Conservation (phyloP, 2,113 vertebrate genomes). For the Eclectus roratus region DNA sequence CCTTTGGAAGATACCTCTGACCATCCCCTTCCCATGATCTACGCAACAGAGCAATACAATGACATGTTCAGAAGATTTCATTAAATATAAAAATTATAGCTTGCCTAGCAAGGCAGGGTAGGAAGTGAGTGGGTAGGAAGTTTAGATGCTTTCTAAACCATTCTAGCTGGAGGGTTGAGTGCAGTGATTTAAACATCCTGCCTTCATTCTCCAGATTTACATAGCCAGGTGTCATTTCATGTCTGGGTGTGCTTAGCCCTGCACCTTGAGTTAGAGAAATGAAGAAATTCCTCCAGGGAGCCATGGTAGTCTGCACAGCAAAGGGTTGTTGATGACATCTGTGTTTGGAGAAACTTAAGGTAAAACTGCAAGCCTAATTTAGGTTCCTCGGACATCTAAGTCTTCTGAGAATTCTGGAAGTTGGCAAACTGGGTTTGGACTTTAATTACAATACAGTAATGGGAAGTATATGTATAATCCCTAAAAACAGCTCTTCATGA, state of each 20-base stretch:
- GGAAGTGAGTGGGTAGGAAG: slow-evolving; percentile 30
- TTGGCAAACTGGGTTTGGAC: not conserved
- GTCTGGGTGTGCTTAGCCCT: not conserved
- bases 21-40: not conserved
- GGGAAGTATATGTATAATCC: not conserved
- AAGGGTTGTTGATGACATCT: not conserved
- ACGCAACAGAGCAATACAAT: not conserved
- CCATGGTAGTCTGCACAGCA: not conserved
- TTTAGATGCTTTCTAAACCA: slow-evolving; percentile 6
- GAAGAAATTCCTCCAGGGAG: not conserved
- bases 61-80: not conserved
- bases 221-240: not conserved
- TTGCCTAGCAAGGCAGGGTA: not conserved
- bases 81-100: slow-evolving; percentile 34
- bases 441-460: not conserved
- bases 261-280: not conserved
- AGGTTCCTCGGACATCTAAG: not conserved
- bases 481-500: not conserved
- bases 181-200: not conserved
- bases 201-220: not conserved
- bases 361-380: not conserved
- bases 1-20: not conserved
- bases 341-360: not conserved
- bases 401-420: not conserved
- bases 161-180: not conserved